Conservation (phyloP, 2,888 invertebrate genomes). For the Galerucella nymphaeae region DNA sequence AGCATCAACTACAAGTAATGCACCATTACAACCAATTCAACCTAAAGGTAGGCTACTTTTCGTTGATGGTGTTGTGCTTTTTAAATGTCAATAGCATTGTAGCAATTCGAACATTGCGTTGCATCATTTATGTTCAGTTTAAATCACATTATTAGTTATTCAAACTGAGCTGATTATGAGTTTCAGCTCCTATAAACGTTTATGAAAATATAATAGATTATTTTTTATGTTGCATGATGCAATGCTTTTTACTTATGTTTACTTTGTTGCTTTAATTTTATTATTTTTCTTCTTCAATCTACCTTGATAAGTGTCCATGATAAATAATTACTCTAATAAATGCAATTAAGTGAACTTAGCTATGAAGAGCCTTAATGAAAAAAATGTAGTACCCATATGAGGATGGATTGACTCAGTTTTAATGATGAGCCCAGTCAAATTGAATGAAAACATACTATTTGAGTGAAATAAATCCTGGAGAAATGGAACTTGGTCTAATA, state of each 20-base stretch:
- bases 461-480: too few relatives aligned
- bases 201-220: too few relatives aligned
- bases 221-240: neutral
- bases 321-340: too few relatives aligned
- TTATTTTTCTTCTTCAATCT: neutral
- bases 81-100: neutral
- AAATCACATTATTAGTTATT: neutral
- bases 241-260: constrained; percentile 11
- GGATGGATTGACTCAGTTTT: too few relatives aligned
- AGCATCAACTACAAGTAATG: constrained; percentile 59
- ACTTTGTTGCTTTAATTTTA: neutral
- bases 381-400: too few relatives aligned
- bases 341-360: too few relatives aligned
- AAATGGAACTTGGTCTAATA: too few relatives aligned
- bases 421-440: too few relatives aligned
- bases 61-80: constrained; percentile 42
- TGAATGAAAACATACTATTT: too few relatives aligned
- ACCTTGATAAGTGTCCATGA: too few relatives aligned
- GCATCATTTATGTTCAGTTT: neutral
- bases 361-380: too few relatives aligned
- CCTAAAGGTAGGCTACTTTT: constrained; percentile 62
- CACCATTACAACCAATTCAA: constrained; percentile 60
- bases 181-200: neutral
- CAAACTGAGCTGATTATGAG: neutral
- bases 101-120: neutral